Conservation (phyloP, 2,888 invertebrate species). For the Eucera pruinosa region DNA sequence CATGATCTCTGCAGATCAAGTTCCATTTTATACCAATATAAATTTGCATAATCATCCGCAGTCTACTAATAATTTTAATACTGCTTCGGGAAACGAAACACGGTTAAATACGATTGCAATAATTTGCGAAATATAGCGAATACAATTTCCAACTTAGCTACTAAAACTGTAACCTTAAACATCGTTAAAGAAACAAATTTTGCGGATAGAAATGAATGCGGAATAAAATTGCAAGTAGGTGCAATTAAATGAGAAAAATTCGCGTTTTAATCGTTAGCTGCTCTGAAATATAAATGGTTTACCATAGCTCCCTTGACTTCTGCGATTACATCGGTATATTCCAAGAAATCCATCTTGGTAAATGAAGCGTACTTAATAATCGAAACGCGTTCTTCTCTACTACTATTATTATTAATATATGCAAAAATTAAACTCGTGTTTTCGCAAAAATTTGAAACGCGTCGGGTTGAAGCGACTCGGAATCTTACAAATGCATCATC, state of each 20-base stretch:
- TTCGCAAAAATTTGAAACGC: no score
- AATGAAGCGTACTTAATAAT: no score
- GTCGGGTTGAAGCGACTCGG: no score
- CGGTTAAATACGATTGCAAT: neutral
- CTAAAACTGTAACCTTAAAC: constrained; percentile 26
- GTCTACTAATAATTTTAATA: no score
- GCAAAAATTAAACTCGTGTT: no score
- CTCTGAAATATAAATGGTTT: constrained; percentile 77
- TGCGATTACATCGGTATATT: constrained; percentile 93
- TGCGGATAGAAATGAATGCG: neutral
- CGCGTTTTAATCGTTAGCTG: neutral
- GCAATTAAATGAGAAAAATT: neutral
- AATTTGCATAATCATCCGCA: no score
- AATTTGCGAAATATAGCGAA: neutral
- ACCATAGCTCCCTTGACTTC: constrained; percentile 96
- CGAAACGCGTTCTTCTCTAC: no score
- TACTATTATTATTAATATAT: no score
- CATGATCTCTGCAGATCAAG: no score
- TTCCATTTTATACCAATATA: neutral
- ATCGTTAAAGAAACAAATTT: neutral
- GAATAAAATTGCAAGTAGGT: neutral
- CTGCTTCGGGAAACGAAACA: neutral
- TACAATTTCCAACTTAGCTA: neutral
- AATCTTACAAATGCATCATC: no score
- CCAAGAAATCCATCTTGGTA: constrained; percentile 90